Percentiles rank a stretch among this genome's conserved stretches.
These are phyloP conservation scores for Listrodromus nycthemerus DNA, from an alignment of 2,888 invertebrate genomes.

Conservation along the genomic window DNA sequence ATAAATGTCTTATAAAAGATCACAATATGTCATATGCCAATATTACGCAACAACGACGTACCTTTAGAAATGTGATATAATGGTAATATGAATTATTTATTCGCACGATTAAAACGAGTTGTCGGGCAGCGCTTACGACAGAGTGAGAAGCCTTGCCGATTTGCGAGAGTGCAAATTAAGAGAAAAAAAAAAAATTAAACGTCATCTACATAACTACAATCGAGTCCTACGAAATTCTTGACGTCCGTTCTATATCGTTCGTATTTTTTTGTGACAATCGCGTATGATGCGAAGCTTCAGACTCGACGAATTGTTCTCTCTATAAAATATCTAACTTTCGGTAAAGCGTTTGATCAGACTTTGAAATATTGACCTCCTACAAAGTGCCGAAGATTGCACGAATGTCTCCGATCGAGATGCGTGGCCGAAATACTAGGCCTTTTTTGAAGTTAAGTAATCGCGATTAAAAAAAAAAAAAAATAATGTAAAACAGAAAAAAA, in stretches of 20 bases:
- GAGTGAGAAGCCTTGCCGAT: conserved; percentile 64
- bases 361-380: conserved; percentile 46
- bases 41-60: conserved; percentile 62
- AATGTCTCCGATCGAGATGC: conserved; percentile 45
- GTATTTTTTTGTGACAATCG: not conserved
- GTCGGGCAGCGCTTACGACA: conserved; percentile 58
- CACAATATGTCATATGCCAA: conserved; percentile 70
- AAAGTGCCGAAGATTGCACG: conserved; percentile 28
- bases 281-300: conserved; percentile 25
- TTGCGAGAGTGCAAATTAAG: conserved; percentile 54
- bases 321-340: conserved; percentile 39
- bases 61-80: conserved; percentile 53
- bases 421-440: conserved; percentile 50
- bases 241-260: conserved; percentile 46
- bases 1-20: conserved; percentile 70
- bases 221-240: conserved; percentile 64
- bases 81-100: conserved; percentile 46
- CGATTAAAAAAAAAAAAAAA: conserved; percentile 45
- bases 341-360: conserved; percentile 56
- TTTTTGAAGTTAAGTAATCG: conserved; percentile 43
- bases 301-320: conserved; percentile 23
- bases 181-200: conserved; percentile 65
- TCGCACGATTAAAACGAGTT: conserved; percentile 2
- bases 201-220: conserved; percentile 71
- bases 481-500: conserved; percentile 43